phyloP scores from a whole-genome alignment of 2,113 vertebrate genomes.

The Tragelaphus buxtoni region DNA sequence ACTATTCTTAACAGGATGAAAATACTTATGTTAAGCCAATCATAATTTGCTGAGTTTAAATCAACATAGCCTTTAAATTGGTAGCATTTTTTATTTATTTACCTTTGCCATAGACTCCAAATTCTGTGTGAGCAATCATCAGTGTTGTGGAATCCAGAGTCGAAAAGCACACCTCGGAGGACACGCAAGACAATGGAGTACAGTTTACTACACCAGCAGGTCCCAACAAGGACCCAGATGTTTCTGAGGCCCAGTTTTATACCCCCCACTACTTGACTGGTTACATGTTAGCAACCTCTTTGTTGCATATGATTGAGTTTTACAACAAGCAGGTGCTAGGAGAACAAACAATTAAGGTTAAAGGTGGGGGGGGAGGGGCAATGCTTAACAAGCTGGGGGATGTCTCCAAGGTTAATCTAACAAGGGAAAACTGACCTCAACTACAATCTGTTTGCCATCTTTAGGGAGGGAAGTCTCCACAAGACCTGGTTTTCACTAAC shows the following conservation, averaged over 20 bases:
- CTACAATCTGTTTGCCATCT: no score
- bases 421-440: no score
- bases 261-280: background rate
- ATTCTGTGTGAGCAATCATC: background rate
- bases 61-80: slow-evolving; percentile 1
- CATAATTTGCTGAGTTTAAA: slow-evolving; percentile 39
- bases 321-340: background rate
- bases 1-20: background rate
- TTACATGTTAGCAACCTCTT: background rate
- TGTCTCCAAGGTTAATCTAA: no score
- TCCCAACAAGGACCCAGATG: background rate
- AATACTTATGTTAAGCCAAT: slow-evolving; percentile 8
- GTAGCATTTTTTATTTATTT: slow-evolving; percentile 20
- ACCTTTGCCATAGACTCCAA: background rate
- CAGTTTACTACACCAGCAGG: background rate
- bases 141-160: background rate
- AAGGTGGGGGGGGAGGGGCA: no score
- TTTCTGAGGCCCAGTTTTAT: background rate
- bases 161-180: background rate
- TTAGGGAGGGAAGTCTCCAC: background rate
- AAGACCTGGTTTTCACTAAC: background rate
- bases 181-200: background rate
- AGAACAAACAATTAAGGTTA: background rate
- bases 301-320: background rate
- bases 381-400: no score